Conservation (phyloP, 1,140 invertebrate species). For the Whitmania pigra region DNA sequence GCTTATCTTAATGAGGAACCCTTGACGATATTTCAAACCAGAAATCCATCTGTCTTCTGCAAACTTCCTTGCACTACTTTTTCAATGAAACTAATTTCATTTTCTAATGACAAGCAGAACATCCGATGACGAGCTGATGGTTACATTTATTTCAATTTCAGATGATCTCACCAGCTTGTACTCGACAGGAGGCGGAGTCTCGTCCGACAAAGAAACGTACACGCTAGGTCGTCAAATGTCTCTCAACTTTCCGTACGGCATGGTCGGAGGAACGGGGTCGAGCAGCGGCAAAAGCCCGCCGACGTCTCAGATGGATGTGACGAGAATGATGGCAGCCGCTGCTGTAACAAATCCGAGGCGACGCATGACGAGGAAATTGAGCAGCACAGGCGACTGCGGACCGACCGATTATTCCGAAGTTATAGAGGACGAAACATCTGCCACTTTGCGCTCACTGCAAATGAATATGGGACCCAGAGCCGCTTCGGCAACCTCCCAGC, state of each 20-base stretch:
- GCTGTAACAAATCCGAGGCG: background rate
- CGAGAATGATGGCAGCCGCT: background rate
- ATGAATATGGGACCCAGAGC: background rate
- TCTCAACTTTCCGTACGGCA: background rate
- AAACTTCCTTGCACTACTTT: too few species aligned
- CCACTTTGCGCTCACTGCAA: background rate
- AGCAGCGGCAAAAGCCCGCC: conserved; percentile 8
- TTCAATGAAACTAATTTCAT: too few species aligned
- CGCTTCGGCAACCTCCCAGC: background rate
- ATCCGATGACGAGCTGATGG: too few species aligned
- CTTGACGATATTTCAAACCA: too few species aligned
- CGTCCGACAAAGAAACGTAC: conserved; percentile 7
- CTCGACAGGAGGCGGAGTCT: background rate
- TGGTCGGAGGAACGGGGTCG: background rate
- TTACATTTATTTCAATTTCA: background rate
- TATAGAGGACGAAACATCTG: background rate
- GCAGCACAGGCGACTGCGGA: conserved; percentile 4
- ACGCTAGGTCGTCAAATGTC: conserved; percentile 4
- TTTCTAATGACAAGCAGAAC: too few species aligned
- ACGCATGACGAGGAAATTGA: conserved; percentile 5
- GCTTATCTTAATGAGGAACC: too few species aligned
- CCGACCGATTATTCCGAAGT: background rate
- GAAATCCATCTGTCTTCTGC: too few species aligned
- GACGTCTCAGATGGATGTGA: conserved; percentile 7
- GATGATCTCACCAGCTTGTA: conserved; percentile 14